Base-by-base conservation (phyloP, 2,797 vertebrate genomes). In the Spinus pinus region DNA sequence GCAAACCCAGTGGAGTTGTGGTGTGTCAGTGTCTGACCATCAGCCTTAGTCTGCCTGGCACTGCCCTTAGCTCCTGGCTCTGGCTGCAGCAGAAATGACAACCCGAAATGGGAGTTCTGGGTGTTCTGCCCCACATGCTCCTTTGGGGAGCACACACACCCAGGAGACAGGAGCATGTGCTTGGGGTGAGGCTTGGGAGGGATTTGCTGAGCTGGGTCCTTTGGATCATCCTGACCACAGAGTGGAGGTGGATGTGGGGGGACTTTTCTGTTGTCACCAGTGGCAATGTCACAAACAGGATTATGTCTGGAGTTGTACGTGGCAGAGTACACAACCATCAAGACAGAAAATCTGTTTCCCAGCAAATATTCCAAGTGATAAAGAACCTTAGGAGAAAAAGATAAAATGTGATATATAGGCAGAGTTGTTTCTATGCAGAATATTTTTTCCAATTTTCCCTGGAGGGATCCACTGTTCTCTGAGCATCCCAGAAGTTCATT, bases 401-500 rank as follows among this genome's bases (percentile, higher is more conserved):
- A 61, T 39, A 46, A 79, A 71, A 86, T 81, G 49, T 51, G 62
- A 42, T 93, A 11, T 25, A 65, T 28, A 61, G 65, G n/a, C 75
- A 72, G 31, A 61, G 53, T 78, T 81, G 35, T 83, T 94, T 82
- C 75, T 65, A 6, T 69, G 86, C 46, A 28, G 72, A 74, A 49
- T 80, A 51, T 85, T 91, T 92, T 92, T 77, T 58, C 74, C 53
- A 78, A 30, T 44, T 83, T 93, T 92, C 92, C 79, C 91, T 78
- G 72, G 79, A 93, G 91, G 78, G 54, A 28, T 95, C 72, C 1
- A 3, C 84, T 94, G 86, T 83, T 95, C 94, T 81, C 60, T 61
- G 79, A 93, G 90, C 72, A 95, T 71, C 54, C 69, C 54, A 95
- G 81, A 77, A 83, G 86, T 93, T 95, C 23, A 17, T 54, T 86